These are phyloP conservation scores for Lasioglossum villosulum DNA, from an alignment of 2,888 invertebrate genomes.

Conservation along the genomic window DNA sequence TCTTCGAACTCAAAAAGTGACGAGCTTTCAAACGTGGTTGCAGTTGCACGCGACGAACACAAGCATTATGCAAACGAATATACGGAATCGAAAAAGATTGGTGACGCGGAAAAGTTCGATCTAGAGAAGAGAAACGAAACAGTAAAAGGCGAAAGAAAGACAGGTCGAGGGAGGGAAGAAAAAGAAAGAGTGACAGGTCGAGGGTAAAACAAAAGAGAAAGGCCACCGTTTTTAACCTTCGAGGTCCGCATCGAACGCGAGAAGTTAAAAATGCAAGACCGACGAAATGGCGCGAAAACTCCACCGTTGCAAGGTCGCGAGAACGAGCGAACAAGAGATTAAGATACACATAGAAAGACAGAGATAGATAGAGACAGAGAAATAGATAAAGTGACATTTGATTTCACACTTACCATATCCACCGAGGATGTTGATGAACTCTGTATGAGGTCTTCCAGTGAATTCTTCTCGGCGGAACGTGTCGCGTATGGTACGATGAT, in stretches of 20 bases:
- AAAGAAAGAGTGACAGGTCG: background rate
- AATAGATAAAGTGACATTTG: background rate
- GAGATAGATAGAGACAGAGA: background rate
- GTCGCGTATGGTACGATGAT: constrained; percentile 93
- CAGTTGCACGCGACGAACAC: background rate
- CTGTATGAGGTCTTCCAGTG: constrained; percentile 94
- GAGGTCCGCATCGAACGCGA: background rate
- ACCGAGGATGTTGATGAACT: constrained; percentile 93
- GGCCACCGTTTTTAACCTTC: constrained; percentile 5
- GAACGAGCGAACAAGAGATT: constrained; percentile 14
- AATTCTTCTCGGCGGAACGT: constrained; percentile 94
- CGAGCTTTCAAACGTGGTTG: background rate
- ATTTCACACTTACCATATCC: constrained; percentile 92
- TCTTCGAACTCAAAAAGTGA: background rate
- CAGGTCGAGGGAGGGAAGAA: background rate
- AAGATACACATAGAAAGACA: background rate
- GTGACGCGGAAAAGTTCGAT: background rate
- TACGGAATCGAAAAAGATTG: constrained; percentile 26
- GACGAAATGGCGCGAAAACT: constrained; percentile 14
- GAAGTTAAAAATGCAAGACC: background rate
- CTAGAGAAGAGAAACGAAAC: background rate
- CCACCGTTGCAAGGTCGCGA: background rate
- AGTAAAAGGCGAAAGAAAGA: background rate
- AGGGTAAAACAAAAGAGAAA: background rate
- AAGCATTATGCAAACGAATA: background rate